phyloP scores from a whole-genome alignment of 2,113 vertebrate species.

The Lipotes vexillifer region DNA sequence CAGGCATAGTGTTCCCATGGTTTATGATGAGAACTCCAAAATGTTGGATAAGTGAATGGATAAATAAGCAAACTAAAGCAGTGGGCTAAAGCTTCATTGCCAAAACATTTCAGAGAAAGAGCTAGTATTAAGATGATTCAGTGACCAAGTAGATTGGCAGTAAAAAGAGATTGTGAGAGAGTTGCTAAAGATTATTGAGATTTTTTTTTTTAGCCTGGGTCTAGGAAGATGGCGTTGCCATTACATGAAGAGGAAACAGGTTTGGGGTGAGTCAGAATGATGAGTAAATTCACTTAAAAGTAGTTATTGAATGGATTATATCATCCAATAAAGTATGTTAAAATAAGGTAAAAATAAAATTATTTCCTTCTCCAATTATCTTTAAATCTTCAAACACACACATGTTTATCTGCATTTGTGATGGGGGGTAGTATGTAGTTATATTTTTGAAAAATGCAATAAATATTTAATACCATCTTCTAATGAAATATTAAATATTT shows the following conservation, averaged over 20 bases:
- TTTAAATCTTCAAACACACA: background rate
- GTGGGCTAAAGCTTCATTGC: background rate
- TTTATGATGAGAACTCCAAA: background rate
- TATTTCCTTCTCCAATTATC: background rate
- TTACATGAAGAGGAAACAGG: background rate
- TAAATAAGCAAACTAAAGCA: background rate
- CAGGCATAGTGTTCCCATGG: background rate
- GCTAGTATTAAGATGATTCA: background rate
- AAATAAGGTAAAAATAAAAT: background rate
- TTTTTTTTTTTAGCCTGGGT: background rate
- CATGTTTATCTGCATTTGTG: background rate
- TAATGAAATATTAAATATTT: background rate
- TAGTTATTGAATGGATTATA: background rate
- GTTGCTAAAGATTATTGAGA: background rate
- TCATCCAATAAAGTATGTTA: background rate
- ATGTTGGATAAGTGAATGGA: background rate
- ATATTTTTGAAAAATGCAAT: background rate
- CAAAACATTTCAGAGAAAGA: background rate
- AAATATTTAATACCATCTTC: background rate
- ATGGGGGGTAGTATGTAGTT: background rate
- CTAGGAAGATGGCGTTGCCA: background rate
- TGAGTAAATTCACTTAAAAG: background rate
- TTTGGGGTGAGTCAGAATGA: background rate
- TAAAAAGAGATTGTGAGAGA: background rate
- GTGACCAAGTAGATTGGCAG: background rate